These are phyloP conservation scores for Holcopasites calliopsidis DNA, from an alignment of 1,140 invertebrate genomes.

Conservation along the genomic window DNA sequence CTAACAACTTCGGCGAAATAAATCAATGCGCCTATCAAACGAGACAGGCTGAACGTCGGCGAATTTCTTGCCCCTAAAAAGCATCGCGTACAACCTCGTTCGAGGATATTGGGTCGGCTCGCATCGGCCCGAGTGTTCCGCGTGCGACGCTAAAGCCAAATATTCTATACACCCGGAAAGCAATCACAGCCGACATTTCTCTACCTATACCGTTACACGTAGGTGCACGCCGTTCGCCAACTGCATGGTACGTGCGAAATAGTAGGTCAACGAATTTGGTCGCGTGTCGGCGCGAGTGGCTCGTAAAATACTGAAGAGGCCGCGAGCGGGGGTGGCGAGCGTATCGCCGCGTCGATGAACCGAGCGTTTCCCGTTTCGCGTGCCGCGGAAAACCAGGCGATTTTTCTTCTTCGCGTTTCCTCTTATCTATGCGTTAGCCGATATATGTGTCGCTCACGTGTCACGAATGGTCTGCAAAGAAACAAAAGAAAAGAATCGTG, in stretches of 20 bases:
- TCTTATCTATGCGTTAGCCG: constrained; percentile 5
- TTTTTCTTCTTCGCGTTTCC: neutral
- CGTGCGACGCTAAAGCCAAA: constrained; percentile 3
- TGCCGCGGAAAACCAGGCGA: neutral
- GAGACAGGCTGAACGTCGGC: neutral
- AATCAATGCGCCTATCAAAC: neutral
- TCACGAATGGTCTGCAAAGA: neutral
- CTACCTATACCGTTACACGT: neutral
- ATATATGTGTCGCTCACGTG: too few species aligned
- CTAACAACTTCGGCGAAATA: neutral
- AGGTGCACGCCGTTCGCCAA: neutral
- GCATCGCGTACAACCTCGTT: too few species aligned
- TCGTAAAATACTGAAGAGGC: constrained; percentile 29
- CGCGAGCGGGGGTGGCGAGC: neutral
- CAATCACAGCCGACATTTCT: constrained; percentile 23
- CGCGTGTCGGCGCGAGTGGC: constrained; percentile 15
- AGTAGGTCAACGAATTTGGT: constrained; percentile 48
- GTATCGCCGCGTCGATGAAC: constrained; percentile 24
- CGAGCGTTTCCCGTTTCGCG: constrained; percentile 4
- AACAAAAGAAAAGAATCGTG: neutral
- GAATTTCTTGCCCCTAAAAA: too few species aligned
- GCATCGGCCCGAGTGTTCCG: neutral
- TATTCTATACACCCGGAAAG: constrained; percentile 13
- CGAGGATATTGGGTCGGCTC: constrained; percentile 14
- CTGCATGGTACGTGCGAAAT: constrained; percentile 21